These are phyloP conservation scores for Malacoraja senta DNA, from an alignment of 2,797 vertebrate species.

Conservation along the genomic window DNA sequence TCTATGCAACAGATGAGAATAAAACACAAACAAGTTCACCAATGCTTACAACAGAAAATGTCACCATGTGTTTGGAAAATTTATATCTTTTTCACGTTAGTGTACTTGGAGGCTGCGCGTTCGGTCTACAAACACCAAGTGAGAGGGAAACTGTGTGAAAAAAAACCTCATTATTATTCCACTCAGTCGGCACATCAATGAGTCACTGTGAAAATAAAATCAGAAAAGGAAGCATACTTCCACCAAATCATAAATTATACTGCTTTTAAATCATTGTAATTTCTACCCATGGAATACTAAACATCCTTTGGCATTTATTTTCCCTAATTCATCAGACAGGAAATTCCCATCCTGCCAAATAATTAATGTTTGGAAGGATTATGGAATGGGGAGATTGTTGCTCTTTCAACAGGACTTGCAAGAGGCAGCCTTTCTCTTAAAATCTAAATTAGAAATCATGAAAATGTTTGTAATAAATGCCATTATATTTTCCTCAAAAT, in stretches of 20 bases:
- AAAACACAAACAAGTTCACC: slow-evolving; percentile 28
- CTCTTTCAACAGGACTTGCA: not conserved
- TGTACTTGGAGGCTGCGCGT: slow-evolving; percentile 41
- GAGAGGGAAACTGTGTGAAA: slow-evolving; percentile 67
- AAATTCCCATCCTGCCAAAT: slow-evolving; percentile 30
- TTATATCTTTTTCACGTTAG: not conserved
- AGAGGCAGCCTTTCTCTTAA: not conserved
- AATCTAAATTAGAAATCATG: not conserved
- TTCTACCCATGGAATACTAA: not conserved
- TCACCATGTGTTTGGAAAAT: not conserved
- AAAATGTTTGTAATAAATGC: not conserved
- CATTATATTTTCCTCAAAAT: no score
- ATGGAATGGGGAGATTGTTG: not conserved
- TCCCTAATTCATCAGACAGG: slow-evolving; percentile 7
- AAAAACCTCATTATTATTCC: slow-evolving; percentile 42
- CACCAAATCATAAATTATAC: slow-evolving; percentile 25
- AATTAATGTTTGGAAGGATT: slow-evolving; percentile 9
- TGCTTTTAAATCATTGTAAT: slow-evolving; percentile 21
- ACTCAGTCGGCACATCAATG: not conserved
- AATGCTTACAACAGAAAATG: slow-evolving; percentile 29
- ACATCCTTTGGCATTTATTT: slow-evolving; percentile 23
- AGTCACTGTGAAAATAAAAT: slow-evolving; percentile 29
- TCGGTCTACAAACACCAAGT: slow-evolving; percentile 58
- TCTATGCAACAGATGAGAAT: slow-evolving; percentile 36
- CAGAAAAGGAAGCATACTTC: slow-evolving; percentile 10